Conservation (phyloP, 2,113 vertebrate genomes). For the Cryptotis parvus region DNA sequence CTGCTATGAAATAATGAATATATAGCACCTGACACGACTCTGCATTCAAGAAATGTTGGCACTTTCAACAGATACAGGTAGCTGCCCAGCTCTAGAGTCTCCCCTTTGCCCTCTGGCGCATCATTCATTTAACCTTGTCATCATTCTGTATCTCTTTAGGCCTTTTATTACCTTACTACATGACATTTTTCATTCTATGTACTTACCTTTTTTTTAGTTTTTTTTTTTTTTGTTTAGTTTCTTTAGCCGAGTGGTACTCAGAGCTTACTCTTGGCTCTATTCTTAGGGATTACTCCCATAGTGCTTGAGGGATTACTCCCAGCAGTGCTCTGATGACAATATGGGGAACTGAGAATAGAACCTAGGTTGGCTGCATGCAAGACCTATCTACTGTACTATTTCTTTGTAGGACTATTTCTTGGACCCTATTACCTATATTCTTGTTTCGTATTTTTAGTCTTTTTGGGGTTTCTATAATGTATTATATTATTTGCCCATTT, state of each 20-base stretch:
- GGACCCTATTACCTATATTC: background rate
- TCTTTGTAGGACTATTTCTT: background rate
- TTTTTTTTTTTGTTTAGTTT: background rate
- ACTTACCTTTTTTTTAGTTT: background rate
- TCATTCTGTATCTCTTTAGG: background rate
- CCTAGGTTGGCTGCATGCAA: no score
- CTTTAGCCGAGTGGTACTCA: no score
- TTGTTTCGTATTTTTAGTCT: slow-evolving; percentile 34
- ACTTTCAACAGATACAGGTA: background rate
- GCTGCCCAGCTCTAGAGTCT: background rate
- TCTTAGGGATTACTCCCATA: no score
- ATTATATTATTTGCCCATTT: slow-evolving; percentile 13
- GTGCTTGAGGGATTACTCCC: no score
- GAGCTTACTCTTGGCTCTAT: no score
- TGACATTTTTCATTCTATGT: background rate
- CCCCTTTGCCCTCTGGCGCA: background rate
- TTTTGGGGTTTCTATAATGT: background rate
- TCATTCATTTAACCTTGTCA: background rate
- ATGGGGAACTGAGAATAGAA: no score
- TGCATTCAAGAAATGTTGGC: no score
- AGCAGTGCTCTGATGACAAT: no score
- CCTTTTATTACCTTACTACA: background rate
- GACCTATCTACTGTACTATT: no score
- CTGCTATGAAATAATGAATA: background rate
- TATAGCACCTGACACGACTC: background rate